Percentiles rank a stretch among this genome's conserved stretches.
These are phyloP conservation scores for Cavia porcellus DNA, from an alignment of 2,113 vertebrate species.

Conservation along the genomic window DNA sequence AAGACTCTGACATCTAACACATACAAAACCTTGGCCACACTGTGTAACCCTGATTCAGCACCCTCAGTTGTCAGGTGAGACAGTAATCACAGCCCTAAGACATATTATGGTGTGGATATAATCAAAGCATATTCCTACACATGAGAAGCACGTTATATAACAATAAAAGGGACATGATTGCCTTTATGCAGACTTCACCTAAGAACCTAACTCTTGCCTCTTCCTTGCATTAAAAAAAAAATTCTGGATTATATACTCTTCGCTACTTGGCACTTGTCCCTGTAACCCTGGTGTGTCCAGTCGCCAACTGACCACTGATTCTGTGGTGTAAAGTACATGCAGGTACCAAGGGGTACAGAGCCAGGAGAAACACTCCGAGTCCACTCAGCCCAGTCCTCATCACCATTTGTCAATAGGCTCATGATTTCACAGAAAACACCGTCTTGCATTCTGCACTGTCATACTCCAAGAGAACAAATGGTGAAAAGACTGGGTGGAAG, in stretches of 20 bases:
- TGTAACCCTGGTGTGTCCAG: not conserved
- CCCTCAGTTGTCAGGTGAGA: not conserved
- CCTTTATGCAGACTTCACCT: not conserved
- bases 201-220: too few relatives aligned
- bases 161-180: accelerated
- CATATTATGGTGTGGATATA: accelerated
- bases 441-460: not conserved
- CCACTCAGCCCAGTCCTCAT: accelerated
- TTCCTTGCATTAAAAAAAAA: not conserved
- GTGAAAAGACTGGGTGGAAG: not conserved
- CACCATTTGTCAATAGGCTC: not conserved
- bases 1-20: not conserved
- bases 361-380: too few relatives aligned
- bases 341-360: accelerated
- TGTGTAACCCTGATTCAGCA: accelerated
- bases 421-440: not conserved
- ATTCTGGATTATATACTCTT: not conserved
- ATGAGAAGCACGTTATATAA: accelerated
- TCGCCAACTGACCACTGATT: not conserved
- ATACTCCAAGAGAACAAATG: not conserved
- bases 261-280: not conserved
- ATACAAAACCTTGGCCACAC: not conserved
- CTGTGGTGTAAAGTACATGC: not conserved
- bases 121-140: not conserved
- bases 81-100: accelerated